phyloP scores from a whole-genome alignment of 2,113 vertebrate genomes.

The Aptenodytes patagonicus region DNA sequence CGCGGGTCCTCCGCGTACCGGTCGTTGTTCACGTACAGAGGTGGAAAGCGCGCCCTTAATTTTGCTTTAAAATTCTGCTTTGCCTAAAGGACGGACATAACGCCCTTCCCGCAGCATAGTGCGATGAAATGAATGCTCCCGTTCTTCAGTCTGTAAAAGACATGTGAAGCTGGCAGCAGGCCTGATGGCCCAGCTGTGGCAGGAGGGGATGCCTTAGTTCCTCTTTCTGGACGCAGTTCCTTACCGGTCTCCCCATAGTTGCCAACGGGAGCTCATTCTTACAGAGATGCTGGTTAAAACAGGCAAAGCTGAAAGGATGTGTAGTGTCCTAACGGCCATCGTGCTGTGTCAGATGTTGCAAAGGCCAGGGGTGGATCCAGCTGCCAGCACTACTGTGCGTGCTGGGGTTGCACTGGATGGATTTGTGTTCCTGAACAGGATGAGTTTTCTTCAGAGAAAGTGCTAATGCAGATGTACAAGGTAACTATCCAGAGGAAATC shows the following conservation, averaged over 20 bases:
- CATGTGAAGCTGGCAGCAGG: background rate
- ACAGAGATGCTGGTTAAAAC: background rate
- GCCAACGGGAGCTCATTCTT: rapidly evolving
- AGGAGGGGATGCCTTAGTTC: background rate
- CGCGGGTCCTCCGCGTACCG: rapidly evolving
- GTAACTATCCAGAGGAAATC: background rate
- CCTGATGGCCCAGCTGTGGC: rapidly evolving
- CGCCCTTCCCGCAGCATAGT: rapidly evolving
- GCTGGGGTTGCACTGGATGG: background rate
- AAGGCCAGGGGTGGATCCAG: background rate
- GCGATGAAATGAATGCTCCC: rapidly evolving
- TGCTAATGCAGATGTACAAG: background rate
- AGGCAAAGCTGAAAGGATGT: background rate
- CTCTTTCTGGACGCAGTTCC: rapidly evolving
- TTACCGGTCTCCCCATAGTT: rapidly evolving
- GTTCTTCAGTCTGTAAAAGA: rapidly evolving
- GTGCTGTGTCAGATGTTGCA: background rate
- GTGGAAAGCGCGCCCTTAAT: rapidly evolving
- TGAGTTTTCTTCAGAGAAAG: background rate
- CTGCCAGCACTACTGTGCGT: rapidly evolving
- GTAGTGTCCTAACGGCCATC: rapidly evolving
- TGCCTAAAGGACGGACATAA: rapidly evolving
- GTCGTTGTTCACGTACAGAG: rapidly evolving
- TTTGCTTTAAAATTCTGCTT: rapidly evolving
- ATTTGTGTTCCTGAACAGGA: background rate